A percentile compares a stretch with the other conserved stretches of the same genome.
These are phyloP conservation scores for Chionodraco myersi DNA, from an alignment of 2,113 vertebrate species.

Conservation along the genomic window DNA sequence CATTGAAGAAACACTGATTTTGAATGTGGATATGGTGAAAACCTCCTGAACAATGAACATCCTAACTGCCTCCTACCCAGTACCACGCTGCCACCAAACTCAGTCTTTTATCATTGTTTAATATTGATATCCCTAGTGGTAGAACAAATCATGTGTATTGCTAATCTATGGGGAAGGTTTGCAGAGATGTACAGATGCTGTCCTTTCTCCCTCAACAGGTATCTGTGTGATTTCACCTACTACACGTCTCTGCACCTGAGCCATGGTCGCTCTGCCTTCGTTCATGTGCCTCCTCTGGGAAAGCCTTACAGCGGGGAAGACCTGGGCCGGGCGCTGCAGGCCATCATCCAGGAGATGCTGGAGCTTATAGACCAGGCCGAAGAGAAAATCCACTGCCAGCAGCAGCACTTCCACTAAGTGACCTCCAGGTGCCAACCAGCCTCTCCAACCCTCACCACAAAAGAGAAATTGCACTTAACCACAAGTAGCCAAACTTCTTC, in stretches of 20 bases:
- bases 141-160: neutral
- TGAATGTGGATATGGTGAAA: no score
- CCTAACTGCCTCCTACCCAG: no score
- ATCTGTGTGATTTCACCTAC: slow-evolving; percentile 97
- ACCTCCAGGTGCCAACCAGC: slow-evolving; percentile 61
- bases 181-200: neutral
- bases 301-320: slow-evolving; percentile 91
- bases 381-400: slow-evolving; percentile 83
- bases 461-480: slow-evolving; percentile 77
- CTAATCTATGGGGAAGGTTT: neutral
- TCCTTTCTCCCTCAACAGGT: slow-evolving; percentile 76
- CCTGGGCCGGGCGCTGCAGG: slow-evolving; percentile 91
- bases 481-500: slow-evolving; percentile 71
- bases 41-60: no score
- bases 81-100: no score
- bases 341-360: slow-evolving; percentile 91
- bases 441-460: slow-evolving; percentile 54
- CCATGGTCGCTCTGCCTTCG: slow-evolving; percentile 89
- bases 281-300: slow-evolving; percentile 94
- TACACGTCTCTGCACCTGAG: slow-evolving; percentile 94
- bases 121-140: no score
- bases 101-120: no score
- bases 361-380: slow-evolving; percentile 84
- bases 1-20: no score
- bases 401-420: slow-evolving; percentile 87